Conservation (phyloP, 2,888 invertebrate species). For the Noctua janthe region DNA sequence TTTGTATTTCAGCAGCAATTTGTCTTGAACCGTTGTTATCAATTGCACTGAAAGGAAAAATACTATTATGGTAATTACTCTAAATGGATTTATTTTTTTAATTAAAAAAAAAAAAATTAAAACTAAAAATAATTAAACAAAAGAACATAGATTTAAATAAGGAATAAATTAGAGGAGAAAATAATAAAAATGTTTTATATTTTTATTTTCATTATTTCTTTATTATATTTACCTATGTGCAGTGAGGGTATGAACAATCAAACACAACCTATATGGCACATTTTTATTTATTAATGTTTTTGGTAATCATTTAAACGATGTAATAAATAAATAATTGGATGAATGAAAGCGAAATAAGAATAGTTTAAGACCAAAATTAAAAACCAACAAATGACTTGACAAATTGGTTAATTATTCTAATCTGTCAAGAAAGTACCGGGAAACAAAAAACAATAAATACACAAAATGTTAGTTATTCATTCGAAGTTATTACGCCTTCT, state of each 20-base stretch:
- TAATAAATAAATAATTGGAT: too few species aligned
- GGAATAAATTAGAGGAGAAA: neutral
- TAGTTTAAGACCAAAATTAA: too few species aligned
- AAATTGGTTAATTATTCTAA: too few species aligned
- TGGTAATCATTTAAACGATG: neutral
- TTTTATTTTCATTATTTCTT: neutral
- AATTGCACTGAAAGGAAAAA: conserved; percentile 70
- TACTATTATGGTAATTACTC: conserved; percentile 6
- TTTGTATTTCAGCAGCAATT: conserved; percentile 75
- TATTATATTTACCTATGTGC: neutral
- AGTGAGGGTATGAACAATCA: neutral
- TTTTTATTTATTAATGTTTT: neutral
- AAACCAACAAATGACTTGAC: too few species aligned
- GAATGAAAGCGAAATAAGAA: too few species aligned
- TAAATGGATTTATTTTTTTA: neutral
- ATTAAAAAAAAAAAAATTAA: neutral
- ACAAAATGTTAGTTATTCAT: too few species aligned
- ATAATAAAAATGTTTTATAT: neutral
- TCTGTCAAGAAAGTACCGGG: too few species aligned
- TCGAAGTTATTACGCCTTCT: too few species aligned
- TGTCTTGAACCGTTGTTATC: conserved; percentile 74
- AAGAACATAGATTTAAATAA: too few species aligned
- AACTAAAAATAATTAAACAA: conserved; percentile 5
- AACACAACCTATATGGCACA: neutral
- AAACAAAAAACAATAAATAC: too few species aligned